Evolutionary conservation across 2,797 vertebrate genomes (phyloP).

Genomic region (Gymnodraco acuticeps): DNA sequence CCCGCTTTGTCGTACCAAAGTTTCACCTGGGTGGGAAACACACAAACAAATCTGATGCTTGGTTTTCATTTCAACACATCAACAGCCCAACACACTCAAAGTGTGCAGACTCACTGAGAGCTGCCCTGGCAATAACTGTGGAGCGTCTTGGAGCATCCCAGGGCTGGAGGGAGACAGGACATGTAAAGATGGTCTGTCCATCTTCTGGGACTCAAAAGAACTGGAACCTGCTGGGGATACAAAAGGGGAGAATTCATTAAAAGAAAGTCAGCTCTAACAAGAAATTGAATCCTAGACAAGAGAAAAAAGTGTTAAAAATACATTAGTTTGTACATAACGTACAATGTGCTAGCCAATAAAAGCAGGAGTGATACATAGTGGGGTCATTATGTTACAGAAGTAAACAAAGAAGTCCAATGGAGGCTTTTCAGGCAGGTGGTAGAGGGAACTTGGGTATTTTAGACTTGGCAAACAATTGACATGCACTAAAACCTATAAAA

Average conservation of each 20-base stretch:
- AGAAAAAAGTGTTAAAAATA: neutral
- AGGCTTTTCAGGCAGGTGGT: too few species aligned
- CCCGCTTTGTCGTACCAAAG: conserved; percentile 98
- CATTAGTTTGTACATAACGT: neutral
- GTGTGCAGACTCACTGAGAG: conserved; percentile 88
- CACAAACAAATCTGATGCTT: conserved; percentile 23
- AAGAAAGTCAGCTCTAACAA: neutral
- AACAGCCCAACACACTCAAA: neutral
- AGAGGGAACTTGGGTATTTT: too few species aligned
- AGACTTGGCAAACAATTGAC: too few species aligned
- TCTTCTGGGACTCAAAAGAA: conserved; percentile 99
- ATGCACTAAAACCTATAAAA: too few species aligned
- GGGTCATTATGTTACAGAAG: too few species aligned
- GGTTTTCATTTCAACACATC: neutral
- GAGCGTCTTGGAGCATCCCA: conserved; percentile 92
- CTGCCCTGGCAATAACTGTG: conserved; percentile 95
- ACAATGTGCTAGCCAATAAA: too few species aligned
- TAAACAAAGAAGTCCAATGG: too few species aligned
- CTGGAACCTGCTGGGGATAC: conserved; percentile 91
- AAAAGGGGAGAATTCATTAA: conserved; percentile 6
- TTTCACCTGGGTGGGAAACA: conserved; percentile 88
- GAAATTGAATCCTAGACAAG: neutral
- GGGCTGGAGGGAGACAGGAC: conserved; percentile 97
- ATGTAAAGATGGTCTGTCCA: conserved; percentile 98
- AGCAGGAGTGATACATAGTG: too few species aligned